Conservation (phyloP, 1,140 invertebrate species). For the Halyomorpha halys region DNA sequence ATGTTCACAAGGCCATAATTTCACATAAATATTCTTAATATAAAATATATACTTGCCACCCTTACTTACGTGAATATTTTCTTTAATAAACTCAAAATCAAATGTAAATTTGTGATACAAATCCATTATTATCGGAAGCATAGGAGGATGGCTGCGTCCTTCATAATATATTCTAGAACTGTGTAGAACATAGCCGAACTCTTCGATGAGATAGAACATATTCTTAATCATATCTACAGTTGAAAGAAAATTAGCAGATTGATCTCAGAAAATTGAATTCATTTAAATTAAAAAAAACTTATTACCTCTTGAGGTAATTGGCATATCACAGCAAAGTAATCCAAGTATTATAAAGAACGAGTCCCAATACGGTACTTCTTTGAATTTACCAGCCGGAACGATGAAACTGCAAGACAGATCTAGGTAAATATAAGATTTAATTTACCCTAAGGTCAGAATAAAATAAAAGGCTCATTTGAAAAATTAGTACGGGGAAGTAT, state of each 20-base stretch:
- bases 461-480: no score
- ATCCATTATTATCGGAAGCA: conserved; percentile 63
- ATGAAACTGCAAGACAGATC: conserved; percentile 50
- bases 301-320: background rate
- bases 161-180: conserved; percentile 80
- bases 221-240: conserved; percentile 65
- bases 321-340: background rate
- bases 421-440: no score
- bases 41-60: no score
- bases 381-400: conserved; percentile 77
- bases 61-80: conserved; percentile 43
- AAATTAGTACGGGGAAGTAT: no score
- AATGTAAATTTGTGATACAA: conserved; percentile 58
- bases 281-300: no score
- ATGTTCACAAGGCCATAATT: no score
- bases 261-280: no score
- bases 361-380: conserved; percentile 40
- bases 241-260: background rate
- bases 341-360: background rate
- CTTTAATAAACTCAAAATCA: conserved; percentile 57
- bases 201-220: conserved; percentile 63
- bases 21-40: no score
- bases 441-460: no score
- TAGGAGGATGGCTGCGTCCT: conserved; percentile 73
- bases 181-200: conserved; percentile 78